Conservation (phyloP, 2,797 vertebrate species). For the Bradypus variegatus region DNA sequence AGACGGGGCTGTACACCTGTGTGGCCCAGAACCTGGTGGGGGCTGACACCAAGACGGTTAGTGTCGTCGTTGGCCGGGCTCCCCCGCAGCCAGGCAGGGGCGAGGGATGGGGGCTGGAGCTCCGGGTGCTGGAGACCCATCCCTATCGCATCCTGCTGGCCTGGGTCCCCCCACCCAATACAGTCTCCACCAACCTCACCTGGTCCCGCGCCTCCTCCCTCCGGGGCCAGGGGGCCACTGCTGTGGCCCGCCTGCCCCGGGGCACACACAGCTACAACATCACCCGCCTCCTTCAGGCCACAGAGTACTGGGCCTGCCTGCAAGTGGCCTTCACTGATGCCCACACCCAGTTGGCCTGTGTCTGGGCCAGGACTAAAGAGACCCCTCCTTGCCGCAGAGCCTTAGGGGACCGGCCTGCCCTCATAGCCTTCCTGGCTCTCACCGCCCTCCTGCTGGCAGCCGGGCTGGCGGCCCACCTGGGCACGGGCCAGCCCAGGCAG, state of each 20-base stretch:
- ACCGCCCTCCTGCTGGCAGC: constrained; percentile 77
- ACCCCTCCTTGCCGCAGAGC: constrained; percentile 66
- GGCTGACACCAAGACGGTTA: constrained; percentile 88
- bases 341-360: constrained; percentile 78
- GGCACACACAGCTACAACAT: constrained; percentile 90
- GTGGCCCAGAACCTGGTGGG: constrained; percentile 94
- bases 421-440: constrained; percentile 73
- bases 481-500: constrained; percentile 22
- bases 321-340: constrained; percentile 75
- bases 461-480: constrained; percentile 46
- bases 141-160: constrained; percentile 82
- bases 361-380: constrained; percentile 88
- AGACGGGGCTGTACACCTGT: constrained; percentile 93
- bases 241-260: constrained; percentile 81
- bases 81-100: constrained; percentile 62
- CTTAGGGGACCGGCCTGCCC: constrained; percentile 65
- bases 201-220: constrained; percentile 79
- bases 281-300: constrained; percentile 86
- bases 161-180: constrained; percentile 84
- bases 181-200: constrained; percentile 85
- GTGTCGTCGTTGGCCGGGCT: constrained; percentile 76
- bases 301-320: constrained; percentile 89
- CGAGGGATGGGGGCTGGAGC: constrained; percentile 72
- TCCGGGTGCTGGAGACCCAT: constrained; percentile 78
- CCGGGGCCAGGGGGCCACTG: constrained; percentile 64